phyloP scores from a whole-genome alignment of 2,113 vertebrate genomes.

The Vombatus ursinus region DNA sequence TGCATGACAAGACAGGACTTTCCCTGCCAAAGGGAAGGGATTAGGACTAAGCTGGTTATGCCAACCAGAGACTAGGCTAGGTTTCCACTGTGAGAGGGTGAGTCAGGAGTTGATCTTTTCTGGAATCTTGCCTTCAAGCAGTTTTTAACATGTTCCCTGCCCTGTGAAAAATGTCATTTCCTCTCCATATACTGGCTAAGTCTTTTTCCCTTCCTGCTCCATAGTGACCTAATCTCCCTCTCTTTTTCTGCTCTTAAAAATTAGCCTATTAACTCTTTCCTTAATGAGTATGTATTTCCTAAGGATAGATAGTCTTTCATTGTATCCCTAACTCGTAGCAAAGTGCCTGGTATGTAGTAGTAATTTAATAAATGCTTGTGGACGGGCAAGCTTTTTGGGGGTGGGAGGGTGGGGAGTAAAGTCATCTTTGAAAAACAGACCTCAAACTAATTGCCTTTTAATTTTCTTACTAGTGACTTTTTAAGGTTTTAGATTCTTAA shows the following conservation, averaged over 20 bases:
- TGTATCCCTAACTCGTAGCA: not conserved
- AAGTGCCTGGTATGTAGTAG: not conserved
- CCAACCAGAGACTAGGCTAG: not conserved
- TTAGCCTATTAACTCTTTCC: not conserved
- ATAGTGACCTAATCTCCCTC: not conserved
- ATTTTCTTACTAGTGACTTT: not conserved
- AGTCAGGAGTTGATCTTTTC: not conserved
- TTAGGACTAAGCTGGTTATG: not conserved
- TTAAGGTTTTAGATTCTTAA: not conserved
- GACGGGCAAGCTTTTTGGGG: not conserved
- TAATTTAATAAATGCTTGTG: not conserved
- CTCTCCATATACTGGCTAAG: not conserved
- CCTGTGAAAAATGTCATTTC: not conserved
- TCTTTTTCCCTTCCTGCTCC: not conserved
- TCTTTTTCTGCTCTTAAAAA: not conserved
- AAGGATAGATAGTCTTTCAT: not conserved
- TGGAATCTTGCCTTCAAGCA: not conserved
- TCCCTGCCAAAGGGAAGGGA: not conserved
- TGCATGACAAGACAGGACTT: not conserved
- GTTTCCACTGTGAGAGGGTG: slow-evolving; percentile 1
- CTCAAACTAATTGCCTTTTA: not conserved
- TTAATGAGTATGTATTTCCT: not conserved
- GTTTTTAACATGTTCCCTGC: not conserved
- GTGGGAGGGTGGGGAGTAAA: not conserved
- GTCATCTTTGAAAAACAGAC: not conserved